A percentile compares a stretch with the other conserved stretches of the same genome.
phyloP scores from a whole-genome alignment of 2,113 vertebrate species.

The Rafetus swinhoei region DNA sequence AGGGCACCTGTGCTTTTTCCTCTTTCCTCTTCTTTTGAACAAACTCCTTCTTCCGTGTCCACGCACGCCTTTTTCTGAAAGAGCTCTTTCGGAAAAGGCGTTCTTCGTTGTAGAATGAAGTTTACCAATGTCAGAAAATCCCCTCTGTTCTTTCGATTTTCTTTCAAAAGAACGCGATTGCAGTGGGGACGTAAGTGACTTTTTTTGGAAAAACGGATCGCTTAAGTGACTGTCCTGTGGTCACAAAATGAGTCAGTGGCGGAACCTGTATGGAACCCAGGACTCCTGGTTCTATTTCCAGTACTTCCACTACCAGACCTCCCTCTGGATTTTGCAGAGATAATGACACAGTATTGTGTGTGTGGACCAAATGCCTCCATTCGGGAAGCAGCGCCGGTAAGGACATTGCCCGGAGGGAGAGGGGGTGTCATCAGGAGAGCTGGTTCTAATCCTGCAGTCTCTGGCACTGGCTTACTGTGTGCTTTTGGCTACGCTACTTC shows the following conservation, averaged over 20 bases:
- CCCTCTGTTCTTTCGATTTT: no score
- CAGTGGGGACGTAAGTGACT: no score
- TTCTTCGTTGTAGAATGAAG: no score
- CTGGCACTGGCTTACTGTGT: background rate
- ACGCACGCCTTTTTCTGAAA: no score
- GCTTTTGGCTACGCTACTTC: background rate
- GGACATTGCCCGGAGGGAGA: background rate
- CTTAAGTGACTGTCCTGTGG: background rate
- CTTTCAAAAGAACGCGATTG: no score
- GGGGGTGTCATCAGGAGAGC: background rate
- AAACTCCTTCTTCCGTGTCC: no score
- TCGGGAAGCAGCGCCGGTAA: background rate
- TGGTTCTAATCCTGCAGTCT: background rate
- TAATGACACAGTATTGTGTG: accelerated
- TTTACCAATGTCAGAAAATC: no score
- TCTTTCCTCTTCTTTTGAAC: no score
- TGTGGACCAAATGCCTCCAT: background rate
- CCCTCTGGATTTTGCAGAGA: background rate
- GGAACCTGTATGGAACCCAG: background rate
- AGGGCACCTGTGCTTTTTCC: no score
- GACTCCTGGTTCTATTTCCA: background rate
- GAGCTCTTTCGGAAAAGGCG: no score
- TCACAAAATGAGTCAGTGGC: background rate
- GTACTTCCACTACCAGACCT: background rate
- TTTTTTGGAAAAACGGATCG: no score